Conservation (phyloP, 2,113 vertebrate genomes). For the Dryoscopus gambensis region DNA sequence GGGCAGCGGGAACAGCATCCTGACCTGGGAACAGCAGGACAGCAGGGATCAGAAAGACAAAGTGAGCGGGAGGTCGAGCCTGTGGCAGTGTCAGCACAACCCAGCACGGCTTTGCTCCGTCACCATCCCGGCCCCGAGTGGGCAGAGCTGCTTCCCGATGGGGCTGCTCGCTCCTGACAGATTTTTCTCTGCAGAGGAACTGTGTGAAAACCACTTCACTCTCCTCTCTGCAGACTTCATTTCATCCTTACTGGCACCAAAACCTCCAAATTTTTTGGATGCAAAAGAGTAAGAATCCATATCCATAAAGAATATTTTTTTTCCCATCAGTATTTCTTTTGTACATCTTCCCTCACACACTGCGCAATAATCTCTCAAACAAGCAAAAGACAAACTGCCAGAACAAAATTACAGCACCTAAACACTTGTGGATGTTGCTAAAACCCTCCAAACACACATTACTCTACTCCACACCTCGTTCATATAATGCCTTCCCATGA, state of each 20-base stretch:
- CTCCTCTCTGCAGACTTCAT: background rate
- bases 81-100: background rate
- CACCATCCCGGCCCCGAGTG: background rate
- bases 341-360: background rate
- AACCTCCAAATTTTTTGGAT: background rate
- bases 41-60: background rate
- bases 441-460: background rate
- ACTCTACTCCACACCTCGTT: background rate
- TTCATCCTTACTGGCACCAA: background rate
- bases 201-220: background rate
- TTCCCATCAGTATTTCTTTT: background rate
- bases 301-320: background rate
- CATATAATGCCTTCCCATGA: background rate
- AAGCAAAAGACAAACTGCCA: background rate
- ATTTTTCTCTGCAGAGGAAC: background rate
- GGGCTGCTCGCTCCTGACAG: background rate
- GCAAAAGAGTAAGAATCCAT: background rate
- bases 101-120: background rate
- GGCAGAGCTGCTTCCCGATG: background rate
- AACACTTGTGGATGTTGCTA: background rate
- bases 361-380: background rate
- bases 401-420: background rate
- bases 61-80: background rate
- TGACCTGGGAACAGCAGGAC: background rate
- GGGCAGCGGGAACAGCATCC: conserved; percentile 80